Base-by-base conservation (phyloP, 2,797 vertebrate species). In the Luscinia megarhynchos region DNA sequence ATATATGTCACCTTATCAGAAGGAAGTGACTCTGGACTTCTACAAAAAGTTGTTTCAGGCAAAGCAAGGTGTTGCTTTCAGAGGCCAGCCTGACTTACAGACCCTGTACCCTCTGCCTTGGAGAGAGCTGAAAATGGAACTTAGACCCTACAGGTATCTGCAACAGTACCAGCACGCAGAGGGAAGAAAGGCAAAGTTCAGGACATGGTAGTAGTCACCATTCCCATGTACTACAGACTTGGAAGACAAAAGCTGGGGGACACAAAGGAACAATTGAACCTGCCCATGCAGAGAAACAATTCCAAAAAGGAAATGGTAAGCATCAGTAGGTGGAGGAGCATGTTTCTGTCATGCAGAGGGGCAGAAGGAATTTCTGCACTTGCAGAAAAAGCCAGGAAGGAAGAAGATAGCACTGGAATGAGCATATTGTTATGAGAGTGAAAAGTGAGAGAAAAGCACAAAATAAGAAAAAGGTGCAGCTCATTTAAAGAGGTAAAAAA, bases 261-360 rank as follows among this genome's bases (percentile, higher is more conserved):
- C 15, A 22, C 0, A 2, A 50, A 48, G 15, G 40, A 85, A 46
- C 12, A 26, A 26, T 0, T 45, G 62, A 43, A 51, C 3, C 0
- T 46, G 22, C 8, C 20, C 20, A 29, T 21, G 26, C 14, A 59
- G 16, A 89, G 48, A 55, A 77, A 59, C 20, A 24, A 6, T 63
- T 24, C 43, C 27, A 57, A 21, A 55, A 66, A 66, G n/a, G 26
- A 89, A 95, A 55, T 7, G 1, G 53, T n/a, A 63, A 67, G n/a
- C 17, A 15, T 13, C 18, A 38, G 29, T 57, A 61, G 57, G 20
- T 82, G 67, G 18, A 62, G 34, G 24, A 67, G 30, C 41, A 41
- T 68, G 32, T 45, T 93, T 45, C 40, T 59, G n/a, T 41, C 46
- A 26, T n/a, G 21, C 23, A 41, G 48, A 69, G 26, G n/a, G 36